Evolutionary conservation across 2,797 vertebrate genomes (phyloP), one percentile per base, ranked within the genome.

Genomic region (Halcyon badia): DNA sequence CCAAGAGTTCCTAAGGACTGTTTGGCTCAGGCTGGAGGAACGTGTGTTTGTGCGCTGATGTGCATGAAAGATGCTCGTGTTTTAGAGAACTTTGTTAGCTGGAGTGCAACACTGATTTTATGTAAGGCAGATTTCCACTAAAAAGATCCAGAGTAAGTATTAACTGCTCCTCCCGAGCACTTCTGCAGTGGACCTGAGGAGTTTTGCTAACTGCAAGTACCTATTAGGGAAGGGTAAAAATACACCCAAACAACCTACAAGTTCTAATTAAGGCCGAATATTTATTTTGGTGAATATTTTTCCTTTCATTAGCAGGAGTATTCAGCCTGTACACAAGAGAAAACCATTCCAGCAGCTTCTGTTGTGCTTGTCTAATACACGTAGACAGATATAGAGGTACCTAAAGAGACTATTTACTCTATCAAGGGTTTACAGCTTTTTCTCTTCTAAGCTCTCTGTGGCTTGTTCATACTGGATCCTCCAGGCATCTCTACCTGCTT

Each of bases 281-380:
- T 41, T 64, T 58, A 6, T 66, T 65, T 56, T 52, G 46, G 22
- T 58, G 42, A 30, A 19, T 69, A 2, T 84, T 86, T 72, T 57
- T n/a, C 19, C 13, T 66, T 22, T 31, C 46, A 54, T 58, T 25
- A 62, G 24, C 22, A 5, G 18, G 54, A 80, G 3, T 48, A 9
- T 24, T 75, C 44, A 62, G 30, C 19, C 66, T 71, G 30, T 60
- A 10, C 42, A 28, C 7, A 1, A 44, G 64, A 82, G n/a, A 61
- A 14, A 76, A 26, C 37, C 54, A 16, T 94, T 94, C 91, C 83
- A 95, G 87, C 79, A 93, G 87, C 66, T 95, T 89, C 81, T 83
- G 51, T 14, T 48, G 58, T 33, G 89, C 56, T 76, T 62, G 56
- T 51, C 76, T 60, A 22, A 2, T 25, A n/a, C 3, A 1, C 79